A percentile compares a stretch with the other conserved stretches of the same genome.
phyloP scores from a whole-genome alignment of 1,140 invertebrate genomes.

The Zaprionus lachaisei region DNA sequence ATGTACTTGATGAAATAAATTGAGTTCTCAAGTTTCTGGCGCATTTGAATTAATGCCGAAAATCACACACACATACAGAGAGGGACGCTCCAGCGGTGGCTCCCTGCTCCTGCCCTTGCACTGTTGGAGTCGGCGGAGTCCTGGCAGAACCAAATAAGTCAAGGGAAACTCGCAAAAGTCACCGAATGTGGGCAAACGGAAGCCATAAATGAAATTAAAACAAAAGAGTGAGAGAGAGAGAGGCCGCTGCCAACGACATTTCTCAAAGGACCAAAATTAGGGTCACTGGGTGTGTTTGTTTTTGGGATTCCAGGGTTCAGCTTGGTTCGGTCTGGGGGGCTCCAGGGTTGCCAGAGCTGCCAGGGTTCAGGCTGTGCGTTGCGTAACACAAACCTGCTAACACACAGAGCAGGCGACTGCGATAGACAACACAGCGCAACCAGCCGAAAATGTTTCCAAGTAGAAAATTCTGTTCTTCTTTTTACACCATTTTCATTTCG shows the following conservation, averaged over 20 bases:
- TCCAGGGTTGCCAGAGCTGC: conserved; percentile 10
- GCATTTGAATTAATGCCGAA: conserved; percentile 50
- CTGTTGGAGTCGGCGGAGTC: not conserved
- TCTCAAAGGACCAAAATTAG: conserved; percentile 79
- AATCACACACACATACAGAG: conserved; percentile 35
- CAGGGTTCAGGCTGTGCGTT: conserved; percentile 35
- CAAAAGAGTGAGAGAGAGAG: conserved; percentile 42
- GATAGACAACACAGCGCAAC: conserved; percentile 31
- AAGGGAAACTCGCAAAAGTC: conserved; percentile 57
- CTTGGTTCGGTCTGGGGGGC: not conserved
- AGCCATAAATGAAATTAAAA: conserved; percentile 83
- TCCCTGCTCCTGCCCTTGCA: not conserved
- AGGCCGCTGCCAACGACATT: conserved; percentile 52
- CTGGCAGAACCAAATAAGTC: conserved; percentile 25
- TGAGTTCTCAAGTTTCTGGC: conserved; percentile 40
- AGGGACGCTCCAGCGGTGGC: not conserved
- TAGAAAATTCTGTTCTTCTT: conserved; percentile 62
- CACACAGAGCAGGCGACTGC: conserved; percentile 54
- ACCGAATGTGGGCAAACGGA: conserved; percentile 68
- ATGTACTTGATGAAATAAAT: conserved; percentile 43
- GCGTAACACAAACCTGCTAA: conserved; percentile 62
- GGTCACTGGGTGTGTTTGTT: conserved; percentile 78
- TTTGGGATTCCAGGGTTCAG: conserved; percentile 60
- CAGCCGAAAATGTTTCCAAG: conserved; percentile 72
- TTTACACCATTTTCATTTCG: conserved; percentile 59